Evolutionary conservation across 2,888 invertebrate genomes (phyloP).

Genomic region (Drosophila borborema): DNA sequence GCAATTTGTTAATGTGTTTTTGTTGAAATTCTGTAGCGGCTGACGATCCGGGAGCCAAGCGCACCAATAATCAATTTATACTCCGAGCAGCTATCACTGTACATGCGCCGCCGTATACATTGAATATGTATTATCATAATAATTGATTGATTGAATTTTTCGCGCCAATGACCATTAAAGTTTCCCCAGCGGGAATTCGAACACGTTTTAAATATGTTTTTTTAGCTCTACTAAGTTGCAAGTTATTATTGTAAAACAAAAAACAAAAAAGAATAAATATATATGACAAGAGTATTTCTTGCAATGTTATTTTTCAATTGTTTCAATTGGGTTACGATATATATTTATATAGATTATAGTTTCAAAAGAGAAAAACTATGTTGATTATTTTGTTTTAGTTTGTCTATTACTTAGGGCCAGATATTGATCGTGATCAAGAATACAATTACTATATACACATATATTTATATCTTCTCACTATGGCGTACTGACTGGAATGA

Average conservation of each 20-base stretch:
- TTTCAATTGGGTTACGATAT: background rate
- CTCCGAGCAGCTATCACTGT: conserved; percentile 9
- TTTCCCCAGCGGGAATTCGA: conserved; percentile 2
- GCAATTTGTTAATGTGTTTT: conserved; percentile 35
- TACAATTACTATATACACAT: too few species aligned
- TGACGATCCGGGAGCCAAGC: conserved; percentile 11
- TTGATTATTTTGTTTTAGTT: too few species aligned
- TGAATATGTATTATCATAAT: conserved; percentile 43
- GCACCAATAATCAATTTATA: background rate
- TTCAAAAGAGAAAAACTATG: too few species aligned
- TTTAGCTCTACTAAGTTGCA: conserved; percentile 25
- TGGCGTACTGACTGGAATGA: background rate
- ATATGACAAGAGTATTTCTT: conserved; percentile 30
- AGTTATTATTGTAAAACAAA: conserved; percentile 43
- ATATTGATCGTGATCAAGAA: too few species aligned
- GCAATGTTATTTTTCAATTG: conserved; percentile 35
- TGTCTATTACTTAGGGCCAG: too few species aligned
- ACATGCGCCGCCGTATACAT: conserved; percentile 1
- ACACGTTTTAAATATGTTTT: conserved; percentile 25
- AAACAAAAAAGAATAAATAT: conserved; percentile 11
- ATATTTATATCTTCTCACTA: background rate
- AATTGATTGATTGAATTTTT: conserved; percentile 22
- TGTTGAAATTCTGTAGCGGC: conserved; percentile 30
- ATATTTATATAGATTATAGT: too few species aligned
- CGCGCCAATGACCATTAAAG: conserved; percentile 18